A percentile compares a stretch with the other conserved stretches of the same genome.
These are phyloP conservation scores for Tachysurus fulvidraco DNA, from an alignment of 2,113 vertebrate genomes.

Conservation along the genomic window DNA sequence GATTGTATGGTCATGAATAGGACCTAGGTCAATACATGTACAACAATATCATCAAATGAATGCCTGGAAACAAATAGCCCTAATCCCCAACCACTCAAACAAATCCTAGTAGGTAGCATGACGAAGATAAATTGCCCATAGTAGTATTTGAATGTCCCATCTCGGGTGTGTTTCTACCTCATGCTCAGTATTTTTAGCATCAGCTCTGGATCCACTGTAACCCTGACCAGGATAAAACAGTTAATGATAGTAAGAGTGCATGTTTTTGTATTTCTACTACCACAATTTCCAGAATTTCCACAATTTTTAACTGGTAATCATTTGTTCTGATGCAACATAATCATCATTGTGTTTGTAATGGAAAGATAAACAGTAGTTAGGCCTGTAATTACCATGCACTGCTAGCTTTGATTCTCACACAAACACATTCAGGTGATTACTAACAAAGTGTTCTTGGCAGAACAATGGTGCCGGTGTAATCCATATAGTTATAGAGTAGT, in stretches of 20 bases:
- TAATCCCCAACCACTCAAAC: background rate
- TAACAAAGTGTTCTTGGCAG: background rate
- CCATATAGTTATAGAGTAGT: background rate
- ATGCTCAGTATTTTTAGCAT: background rate
- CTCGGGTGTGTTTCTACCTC: background rate
- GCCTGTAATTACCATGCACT: background rate
- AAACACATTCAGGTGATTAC: background rate
- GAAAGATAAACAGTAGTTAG: background rate
- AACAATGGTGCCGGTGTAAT: background rate
- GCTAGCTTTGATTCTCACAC: background rate
- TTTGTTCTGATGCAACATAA: background rate
- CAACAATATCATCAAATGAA: background rate
- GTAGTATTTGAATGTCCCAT: background rate
- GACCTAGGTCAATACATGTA: background rate
- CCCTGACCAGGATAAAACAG: background rate
- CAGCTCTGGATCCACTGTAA: background rate
- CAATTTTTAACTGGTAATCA: background rate
- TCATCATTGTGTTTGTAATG: background rate
- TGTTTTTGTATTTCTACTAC: background rate
- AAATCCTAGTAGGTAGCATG: background rate
- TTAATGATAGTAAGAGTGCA: background rate
- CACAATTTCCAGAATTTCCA: background rate
- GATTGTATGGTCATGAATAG: background rate
- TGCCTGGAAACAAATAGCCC: background rate
- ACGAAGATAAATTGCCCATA: background rate